A percentile compares a stretch with the other conserved stretches of the same genome.
Evolutionary conservation across 2,888 invertebrate species (phyloP).

Genomic region (Euplagia quadripunctaria): DNA sequence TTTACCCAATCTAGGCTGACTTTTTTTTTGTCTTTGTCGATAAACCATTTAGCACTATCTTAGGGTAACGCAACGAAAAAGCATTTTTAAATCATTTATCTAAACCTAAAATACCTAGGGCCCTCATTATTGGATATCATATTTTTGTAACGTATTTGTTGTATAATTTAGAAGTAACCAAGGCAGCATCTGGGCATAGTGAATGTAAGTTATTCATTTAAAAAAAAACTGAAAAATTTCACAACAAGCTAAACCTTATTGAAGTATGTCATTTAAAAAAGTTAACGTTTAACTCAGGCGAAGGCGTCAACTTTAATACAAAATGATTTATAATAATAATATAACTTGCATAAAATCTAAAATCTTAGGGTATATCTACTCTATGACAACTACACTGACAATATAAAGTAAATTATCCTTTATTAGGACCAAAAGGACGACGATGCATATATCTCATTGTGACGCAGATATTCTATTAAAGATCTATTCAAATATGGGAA

Average conservation of each 20-base stretch:
- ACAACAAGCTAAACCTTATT: background rate
- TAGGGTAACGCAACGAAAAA: too few species aligned
- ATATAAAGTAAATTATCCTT: conserved; percentile 80
- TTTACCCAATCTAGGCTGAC: background rate
- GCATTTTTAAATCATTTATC: too few species aligned
- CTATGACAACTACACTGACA: conserved; percentile 63
- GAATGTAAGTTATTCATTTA: too few species aligned
- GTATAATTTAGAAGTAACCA: too few species aligned
- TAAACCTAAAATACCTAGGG: too few species aligned
- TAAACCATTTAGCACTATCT: background rate
- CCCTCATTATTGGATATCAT: too few species aligned
- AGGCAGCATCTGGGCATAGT: too few species aligned
- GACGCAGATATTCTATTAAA: conserved; percentile 46
- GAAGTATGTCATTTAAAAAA: background rate
- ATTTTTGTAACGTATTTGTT: too few species aligned
- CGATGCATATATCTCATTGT: conserved; percentile 41
- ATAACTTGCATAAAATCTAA: background rate
- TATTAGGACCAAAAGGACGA: conserved; percentile 54
- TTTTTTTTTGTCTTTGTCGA: too few species aligned
- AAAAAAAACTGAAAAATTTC: background rate
- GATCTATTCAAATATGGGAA: conserved; percentile 48
- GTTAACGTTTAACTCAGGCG: background rate
- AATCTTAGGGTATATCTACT: conserved; percentile 34
- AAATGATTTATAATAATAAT: background rate
- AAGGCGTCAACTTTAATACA: background rate